These are phyloP conservation scores for Laspeyria flexula DNA, from an alignment of 2,888 invertebrate genomes.

Conservation along the genomic window DNA sequence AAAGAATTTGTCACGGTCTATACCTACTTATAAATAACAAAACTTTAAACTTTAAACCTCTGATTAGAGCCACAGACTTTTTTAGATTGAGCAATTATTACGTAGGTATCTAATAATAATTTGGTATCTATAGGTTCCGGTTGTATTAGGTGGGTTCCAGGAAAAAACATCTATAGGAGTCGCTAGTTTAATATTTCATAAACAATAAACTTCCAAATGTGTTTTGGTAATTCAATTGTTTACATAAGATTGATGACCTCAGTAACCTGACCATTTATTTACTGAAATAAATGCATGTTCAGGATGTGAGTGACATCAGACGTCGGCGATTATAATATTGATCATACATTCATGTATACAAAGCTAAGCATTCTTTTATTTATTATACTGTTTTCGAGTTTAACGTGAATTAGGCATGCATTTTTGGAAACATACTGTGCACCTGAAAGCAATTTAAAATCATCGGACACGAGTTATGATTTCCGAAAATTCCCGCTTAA, in stretches of 20 bases:
- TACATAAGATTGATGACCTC: neutral
- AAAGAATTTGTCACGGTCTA: too few species aligned
- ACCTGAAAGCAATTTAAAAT: conserved; percentile 33
- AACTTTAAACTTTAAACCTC: too few species aligned
- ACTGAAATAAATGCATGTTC: conserved; percentile 14
- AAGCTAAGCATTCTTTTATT: conserved; percentile 30
- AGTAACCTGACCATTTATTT: neutral
- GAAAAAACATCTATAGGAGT: too few species aligned
- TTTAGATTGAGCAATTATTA: too few species aligned
- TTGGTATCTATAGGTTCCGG: too few species aligned
- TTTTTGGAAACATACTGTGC: conserved; percentile 19
- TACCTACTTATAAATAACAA: too few species aligned
- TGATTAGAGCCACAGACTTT: too few species aligned
- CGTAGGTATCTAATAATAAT: too few species aligned
- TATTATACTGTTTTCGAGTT: conserved; percentile 24
- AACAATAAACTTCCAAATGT: too few species aligned
- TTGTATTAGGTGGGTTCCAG: too few species aligned
- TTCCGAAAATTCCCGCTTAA: conserved; percentile 6
- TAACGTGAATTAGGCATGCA: conserved; percentile 29
- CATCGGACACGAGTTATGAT: conserved; percentile 22
- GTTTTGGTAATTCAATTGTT: neutral
- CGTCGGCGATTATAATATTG: conserved; percentile 22
- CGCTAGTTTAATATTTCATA: too few species aligned
- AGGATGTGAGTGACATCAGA: conserved; percentile 32
- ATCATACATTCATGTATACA: conserved; percentile 29